A percentile compares a stretch with the other conserved stretches of the same genome.
Evolutionary conservation across 2,797 vertebrate species (phyloP).

Genomic region (Champsocephalus esox): DNA sequence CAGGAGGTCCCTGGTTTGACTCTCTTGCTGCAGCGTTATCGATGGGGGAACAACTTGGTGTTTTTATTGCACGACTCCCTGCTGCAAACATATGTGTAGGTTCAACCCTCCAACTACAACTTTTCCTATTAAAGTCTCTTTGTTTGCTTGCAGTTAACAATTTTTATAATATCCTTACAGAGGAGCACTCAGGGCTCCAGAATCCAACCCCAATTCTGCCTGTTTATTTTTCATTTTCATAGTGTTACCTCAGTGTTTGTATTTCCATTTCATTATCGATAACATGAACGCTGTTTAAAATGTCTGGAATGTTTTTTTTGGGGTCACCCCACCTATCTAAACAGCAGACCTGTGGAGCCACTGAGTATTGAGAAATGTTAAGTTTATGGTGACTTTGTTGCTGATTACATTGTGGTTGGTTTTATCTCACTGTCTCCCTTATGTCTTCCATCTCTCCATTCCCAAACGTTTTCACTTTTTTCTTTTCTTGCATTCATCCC

Average conservation of each 20-base stretch:
- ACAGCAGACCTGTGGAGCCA: slow-evolving; percentile 38
- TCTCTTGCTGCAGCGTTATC: neutral
- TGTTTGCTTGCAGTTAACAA: slow-evolving; percentile 3
- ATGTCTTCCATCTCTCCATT: neutral
- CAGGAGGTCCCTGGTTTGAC: neutral
- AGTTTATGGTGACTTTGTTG: slow-evolving; percentile 18
- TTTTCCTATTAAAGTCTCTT: neutral
- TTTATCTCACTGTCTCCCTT: neutral
- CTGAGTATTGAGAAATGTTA: slow-evolving; percentile 25
- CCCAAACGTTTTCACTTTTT: neutral
- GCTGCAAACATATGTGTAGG: slow-evolving; percentile 5
- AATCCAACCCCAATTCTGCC: neutral
- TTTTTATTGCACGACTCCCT: slow-evolving; percentile 30
- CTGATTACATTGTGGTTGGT: neutral
- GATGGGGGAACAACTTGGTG: neutral
- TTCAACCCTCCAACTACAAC: neutral
- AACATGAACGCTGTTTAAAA: slow-evolving; percentile 55
- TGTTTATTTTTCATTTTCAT: slow-evolving; percentile 15
- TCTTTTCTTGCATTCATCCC: neutral
- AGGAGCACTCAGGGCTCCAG: neutral
- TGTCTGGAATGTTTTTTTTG: slow-evolving; percentile 54
- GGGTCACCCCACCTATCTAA: slow-evolving; percentile 42
- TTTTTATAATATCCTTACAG: neutral
- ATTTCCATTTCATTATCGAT: slow-evolving; percentile 62
- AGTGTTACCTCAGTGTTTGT: slow-evolving; percentile 42